Evolutionary conservation across 2,797 vertebrate species (phyloP), one percentile per base, ranked within the genome.

Genomic region (Luscinia megarhynchos): DNA sequence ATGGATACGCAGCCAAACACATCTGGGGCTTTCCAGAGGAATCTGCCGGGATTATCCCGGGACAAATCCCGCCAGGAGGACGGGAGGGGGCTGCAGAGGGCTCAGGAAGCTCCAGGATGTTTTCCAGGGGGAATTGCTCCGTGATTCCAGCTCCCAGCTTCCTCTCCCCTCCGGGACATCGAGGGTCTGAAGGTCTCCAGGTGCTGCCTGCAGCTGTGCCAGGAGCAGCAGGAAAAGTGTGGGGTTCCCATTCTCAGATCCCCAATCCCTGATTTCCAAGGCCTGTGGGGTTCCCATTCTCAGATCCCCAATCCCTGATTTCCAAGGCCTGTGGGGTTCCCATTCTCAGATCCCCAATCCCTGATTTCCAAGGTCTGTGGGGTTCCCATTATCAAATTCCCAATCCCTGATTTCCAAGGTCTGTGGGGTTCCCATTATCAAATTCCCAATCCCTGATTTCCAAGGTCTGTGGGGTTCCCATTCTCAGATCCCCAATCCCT

Each of bases 161-260:
- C 55, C 46, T 68, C 68, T 61, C 48, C 50, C 50, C 89, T 14
- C 68, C 9, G 0, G 27, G 77, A 73, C 77, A 87, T 50, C 41
- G n/a, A 50, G 45, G 74, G 75, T 74, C 69, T 5, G 8, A 51
- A 66, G 62, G 68, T 36, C 66, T 77, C 68, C 75, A 86, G 72
- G 57, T 4, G 2, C 87, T 93, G 91, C 80, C 86, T 85, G 85
- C 86, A 68, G 84, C 90, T 84, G 51, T 45, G 50, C 87, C 68
- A 90, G 93, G 95, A 95, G 86, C 84, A 88, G 93, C 41, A 41
- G 41, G 94, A 84, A 97, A 97, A 92, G 54, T 0, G 10, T 72
- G 17, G 54, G 16, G 1, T 96, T 97, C 12, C 43, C 32, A 21
- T 11, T 7, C 20, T 32, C 6, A 4, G 29, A 22, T 6, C 8